Conservation (phyloP, 2,888 invertebrate species). For the Isotomurus palustris region DNA sequence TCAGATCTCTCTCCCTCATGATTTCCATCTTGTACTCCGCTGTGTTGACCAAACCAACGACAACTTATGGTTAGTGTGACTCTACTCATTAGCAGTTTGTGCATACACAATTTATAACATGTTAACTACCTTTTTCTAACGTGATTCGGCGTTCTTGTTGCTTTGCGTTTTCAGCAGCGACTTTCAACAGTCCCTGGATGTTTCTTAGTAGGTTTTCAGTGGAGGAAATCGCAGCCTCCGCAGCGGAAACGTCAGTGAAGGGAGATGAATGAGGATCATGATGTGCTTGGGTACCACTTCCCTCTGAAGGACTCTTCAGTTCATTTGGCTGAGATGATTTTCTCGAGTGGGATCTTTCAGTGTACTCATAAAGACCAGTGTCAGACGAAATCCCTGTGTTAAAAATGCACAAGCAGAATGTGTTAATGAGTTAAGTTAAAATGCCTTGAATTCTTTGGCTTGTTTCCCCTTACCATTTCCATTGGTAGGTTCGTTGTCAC, state of each 20-base stretch:
- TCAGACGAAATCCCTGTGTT: conserved; percentile 8
- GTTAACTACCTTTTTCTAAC: conserved; percentile 82
- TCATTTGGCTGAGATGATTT: conserved; percentile 39
- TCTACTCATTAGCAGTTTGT: neutral
- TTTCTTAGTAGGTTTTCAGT: conserved; percentile 91
- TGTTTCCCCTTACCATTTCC: conserved; percentile 25
- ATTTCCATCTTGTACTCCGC: conserved; percentile 96
- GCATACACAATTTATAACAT: neutral
- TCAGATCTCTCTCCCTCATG: conserved; percentile 83
- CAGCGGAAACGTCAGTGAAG: conserved; percentile 46
- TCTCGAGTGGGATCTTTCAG: conserved; percentile 27
- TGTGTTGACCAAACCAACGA: conserved; percentile 49
- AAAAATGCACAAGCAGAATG: neutral
- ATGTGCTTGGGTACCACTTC: conserved; percentile 23
- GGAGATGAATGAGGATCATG: conserved; percentile 30
- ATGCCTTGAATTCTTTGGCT: too few species aligned
- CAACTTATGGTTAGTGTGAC: neutral
- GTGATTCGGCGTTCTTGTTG: conserved; percentile 93
- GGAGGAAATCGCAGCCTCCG: conserved; percentile 61
- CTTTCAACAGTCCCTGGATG: conserved; percentile 91
- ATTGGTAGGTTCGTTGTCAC: conserved; percentile 63
- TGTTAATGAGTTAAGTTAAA: neutral
- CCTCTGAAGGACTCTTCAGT: conserved; percentile 44
- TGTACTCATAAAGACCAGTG: conserved; percentile 6
- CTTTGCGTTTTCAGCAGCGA: conserved; percentile 94